Conservation (phyloP, 2,797 vertebrate genomes). For the Nasua narica region DNA sequence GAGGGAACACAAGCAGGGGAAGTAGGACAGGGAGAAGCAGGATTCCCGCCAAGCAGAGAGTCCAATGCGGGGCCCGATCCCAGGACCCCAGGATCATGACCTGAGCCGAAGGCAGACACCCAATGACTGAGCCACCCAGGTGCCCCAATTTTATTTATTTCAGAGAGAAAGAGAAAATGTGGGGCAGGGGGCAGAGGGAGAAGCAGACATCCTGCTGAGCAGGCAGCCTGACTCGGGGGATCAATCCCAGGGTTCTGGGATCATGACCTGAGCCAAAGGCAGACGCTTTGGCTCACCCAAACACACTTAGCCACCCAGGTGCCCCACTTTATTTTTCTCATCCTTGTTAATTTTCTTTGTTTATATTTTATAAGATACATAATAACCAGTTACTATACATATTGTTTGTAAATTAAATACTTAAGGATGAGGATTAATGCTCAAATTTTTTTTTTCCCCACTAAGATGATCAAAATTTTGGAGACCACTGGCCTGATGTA, state of each 20-base stretch:
- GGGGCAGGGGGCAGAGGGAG: neutral
- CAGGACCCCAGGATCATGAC: no score
- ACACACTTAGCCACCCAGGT: no score
- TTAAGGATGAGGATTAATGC: conserved; percentile 3
- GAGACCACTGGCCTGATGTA: neutral
- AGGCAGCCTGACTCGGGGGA: neutral
- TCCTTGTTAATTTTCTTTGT: neutral
- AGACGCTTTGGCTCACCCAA: neutral
- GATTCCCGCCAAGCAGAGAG: no score
- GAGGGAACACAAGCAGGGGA: no score
- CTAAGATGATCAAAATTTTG: conserved; percentile 17
- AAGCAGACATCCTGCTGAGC: neutral
- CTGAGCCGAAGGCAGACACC: no score
- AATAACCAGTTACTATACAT: neutral
- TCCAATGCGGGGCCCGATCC: no score
- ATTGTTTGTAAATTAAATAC: conserved; percentile 14
- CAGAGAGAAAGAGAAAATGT: neutral
- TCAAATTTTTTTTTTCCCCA: neutral
- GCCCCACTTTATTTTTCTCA: neutral
- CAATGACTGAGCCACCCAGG: no score
- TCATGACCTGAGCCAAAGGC: neutral
- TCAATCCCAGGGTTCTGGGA: neutral
- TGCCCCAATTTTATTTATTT: neutral
- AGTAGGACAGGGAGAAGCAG: no score
- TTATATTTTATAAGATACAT: neutral